A percentile compares a stretch with the other conserved stretches of the same genome.
Evolutionary conservation across 1,140 invertebrate species (phyloP).

Genomic region (Trichonephila inaurata): DNA sequence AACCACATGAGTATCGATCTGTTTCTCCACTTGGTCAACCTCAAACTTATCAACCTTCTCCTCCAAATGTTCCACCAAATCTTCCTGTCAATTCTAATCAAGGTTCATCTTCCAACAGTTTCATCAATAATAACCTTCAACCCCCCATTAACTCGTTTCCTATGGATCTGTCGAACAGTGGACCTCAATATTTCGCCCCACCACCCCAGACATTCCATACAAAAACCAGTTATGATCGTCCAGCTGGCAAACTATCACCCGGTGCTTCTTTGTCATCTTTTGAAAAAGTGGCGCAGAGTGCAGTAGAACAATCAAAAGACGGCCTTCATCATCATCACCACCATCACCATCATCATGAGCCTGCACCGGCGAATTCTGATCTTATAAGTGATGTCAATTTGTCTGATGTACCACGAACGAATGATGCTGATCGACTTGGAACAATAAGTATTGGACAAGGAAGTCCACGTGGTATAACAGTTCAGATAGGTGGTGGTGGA

Average conservation of each 20-base stretch:
- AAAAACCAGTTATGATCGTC: slow-evolving; percentile 53
- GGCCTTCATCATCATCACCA: slow-evolving; percentile 61
- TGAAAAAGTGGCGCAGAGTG: slow-evolving; percentile 49
- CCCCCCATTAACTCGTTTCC: neutral
- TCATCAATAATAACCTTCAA: neutral
- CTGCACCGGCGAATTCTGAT: neutral
- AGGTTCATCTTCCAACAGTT: neutral
- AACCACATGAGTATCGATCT: neutral
- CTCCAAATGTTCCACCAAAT: neutral
- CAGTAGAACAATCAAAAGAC: slow-evolving; percentile 30
- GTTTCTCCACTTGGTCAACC: neutral
- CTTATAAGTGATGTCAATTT: slow-evolving; percentile 54
- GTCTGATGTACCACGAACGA: slow-evolving; percentile 50
- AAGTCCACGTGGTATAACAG: slow-evolving; percentile 51
- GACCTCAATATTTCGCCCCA: slow-evolving; percentile 67
- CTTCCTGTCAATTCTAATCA: neutral
- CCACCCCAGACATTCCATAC: slow-evolving; percentile 74
- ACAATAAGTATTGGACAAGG: slow-evolving; percentile 56
- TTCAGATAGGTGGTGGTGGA: slow-evolving; percentile 59
- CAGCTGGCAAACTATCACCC: neutral
- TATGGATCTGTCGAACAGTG: neutral
- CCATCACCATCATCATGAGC: slow-evolving; percentile 68
- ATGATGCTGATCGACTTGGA: slow-evolving; percentile 65
- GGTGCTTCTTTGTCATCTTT: neutral
- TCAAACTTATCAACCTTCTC: too few relatives aligned